A percentile compares a stretch with the other conserved stretches of the same genome.
Evolutionary conservation across 2,888 invertebrate genomes (phyloP).

Genomic region (Drosophila mercatorum): DNA sequence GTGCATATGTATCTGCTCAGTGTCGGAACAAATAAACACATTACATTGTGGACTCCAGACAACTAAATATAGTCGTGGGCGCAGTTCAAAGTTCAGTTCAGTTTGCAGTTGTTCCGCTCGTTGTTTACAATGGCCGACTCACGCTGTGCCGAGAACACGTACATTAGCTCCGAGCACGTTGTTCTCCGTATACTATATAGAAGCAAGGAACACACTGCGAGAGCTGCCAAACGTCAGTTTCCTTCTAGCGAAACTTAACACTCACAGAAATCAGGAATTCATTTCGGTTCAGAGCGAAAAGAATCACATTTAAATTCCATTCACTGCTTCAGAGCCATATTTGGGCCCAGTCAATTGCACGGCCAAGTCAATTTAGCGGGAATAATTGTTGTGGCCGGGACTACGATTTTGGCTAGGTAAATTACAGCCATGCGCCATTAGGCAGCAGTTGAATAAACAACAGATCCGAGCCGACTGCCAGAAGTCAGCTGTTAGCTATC

Average conservation of each 20-base stretch:
- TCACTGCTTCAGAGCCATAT: constrained; percentile 10
- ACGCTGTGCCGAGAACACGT: constrained; percentile 5
- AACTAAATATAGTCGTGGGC: constrained; percentile 2
- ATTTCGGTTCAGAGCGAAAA: background rate
- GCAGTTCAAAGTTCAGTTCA: background rate
- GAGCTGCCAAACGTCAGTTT: background rate
- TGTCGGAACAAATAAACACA: constrained; percentile 7
- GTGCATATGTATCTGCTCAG: background rate
- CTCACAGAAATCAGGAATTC: background rate
- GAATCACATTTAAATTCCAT: constrained; percentile 30
- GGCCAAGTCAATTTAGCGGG: background rate
- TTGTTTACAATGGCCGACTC: constrained; percentile 2
- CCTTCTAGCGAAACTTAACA: background rate
- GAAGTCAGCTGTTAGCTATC: constrained; percentile 46
- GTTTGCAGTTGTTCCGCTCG: background rate
- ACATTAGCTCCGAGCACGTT: background rate
- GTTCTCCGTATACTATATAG: background rate
- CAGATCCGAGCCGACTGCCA: constrained; percentile 3
- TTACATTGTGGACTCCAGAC: background rate
- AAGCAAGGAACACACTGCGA: background rate
- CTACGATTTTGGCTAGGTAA: constrained; percentile 23
- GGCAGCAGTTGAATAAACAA: constrained; percentile 12
- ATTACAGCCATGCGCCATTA: constrained; percentile 16
- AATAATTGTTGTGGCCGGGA: constrained; percentile 17
- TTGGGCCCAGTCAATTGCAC: background rate